Evolutionary conservation across 2,797 vertebrate genomes (phyloP).

Genomic region (Pterois miles): DNA sequence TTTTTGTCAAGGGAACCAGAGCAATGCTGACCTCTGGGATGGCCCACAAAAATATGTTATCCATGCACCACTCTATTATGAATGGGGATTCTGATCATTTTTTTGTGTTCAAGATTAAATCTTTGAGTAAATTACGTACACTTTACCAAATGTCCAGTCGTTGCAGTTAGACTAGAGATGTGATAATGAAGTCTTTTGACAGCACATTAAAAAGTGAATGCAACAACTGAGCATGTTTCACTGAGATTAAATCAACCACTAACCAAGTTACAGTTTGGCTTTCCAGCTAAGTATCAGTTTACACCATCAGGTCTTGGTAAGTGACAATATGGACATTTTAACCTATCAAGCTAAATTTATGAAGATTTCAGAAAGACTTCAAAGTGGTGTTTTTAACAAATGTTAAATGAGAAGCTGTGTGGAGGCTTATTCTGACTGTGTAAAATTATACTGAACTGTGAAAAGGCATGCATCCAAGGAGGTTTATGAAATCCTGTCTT

Average conservation of each 20-base stretch:
- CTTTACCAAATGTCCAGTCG: background rate
- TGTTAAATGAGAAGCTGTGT: slow-evolving; percentile 13
- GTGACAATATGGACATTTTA: background rate
- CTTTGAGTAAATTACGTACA: background rate
- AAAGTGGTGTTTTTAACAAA: background rate
- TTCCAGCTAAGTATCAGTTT: background rate
- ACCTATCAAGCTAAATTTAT: background rate
- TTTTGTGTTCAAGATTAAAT: background rate
- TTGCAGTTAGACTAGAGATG: background rate
- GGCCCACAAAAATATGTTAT: no score
- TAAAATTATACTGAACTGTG: slow-evolving; percentile 13
- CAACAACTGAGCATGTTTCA: background rate
- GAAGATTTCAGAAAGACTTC: background rate
- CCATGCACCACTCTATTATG: no score
- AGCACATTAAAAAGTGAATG: background rate
- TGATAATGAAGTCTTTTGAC: background rate
- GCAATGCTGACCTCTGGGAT: no score
- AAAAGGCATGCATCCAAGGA: slow-evolving; percentile 23
- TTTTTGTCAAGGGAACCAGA: no score
- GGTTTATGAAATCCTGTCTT: slow-evolving; percentile 33
- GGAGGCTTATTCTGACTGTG: background rate
- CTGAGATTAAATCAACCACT: background rate
- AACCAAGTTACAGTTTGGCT: background rate
- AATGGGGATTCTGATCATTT: background rate
- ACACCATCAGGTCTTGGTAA: background rate